Base-by-base conservation (phyloP, 2,888 invertebrate species). In the Eucera pruinosa region DNA sequence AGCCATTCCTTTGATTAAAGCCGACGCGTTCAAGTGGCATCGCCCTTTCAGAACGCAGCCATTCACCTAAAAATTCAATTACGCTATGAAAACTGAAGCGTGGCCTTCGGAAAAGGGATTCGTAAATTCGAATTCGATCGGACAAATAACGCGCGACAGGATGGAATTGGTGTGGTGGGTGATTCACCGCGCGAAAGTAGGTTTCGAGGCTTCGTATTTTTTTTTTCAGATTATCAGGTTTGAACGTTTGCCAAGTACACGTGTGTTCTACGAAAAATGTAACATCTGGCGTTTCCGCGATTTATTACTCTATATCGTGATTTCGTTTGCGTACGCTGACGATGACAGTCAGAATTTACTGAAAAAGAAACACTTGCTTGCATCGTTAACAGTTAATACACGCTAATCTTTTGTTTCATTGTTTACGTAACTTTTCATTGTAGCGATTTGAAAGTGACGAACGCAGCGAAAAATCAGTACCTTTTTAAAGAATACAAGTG, bases 1-100 rank as follows among this genome's bases (percentile, higher is more conserved):
- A 11, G 96, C 95, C 81, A 98, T 94, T 60, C 97, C 96, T 93
- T 98, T 98, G 93, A 99, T 99, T 91, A 98, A 96, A 27, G 97
- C 97, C 0, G 99, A 98, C 23, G 98, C 99, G 92, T 99, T 98
- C 81, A 99, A 95, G 93, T 99, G 99, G 93, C 98, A 98, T 89
- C 98, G 95, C 73, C 98, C 98, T 92, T 97, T 96, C 58, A 99
- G 93, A 18, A 98, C 97, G 76, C 96, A 95, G 11, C 98, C 99
- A 93, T 99, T 99, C 83, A 98, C 97, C 97, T 98, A 93, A 54
- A 55, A n/a, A n/a, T n/a, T n/a, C n/a, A n/a, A n/a, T n/a, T n/a
- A n/a, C n/a, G n/a, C n/a, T n/a, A 18, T 36, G 2, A 23, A 9
- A 15, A 33, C 23, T 25, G 0, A 27, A 61, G 2, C 2, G n/a